A percentile compares a stretch with the other conserved stretches of the same genome.
These are phyloP conservation scores for Thinocorus orbignyianus DNA, from an alignment of 2,113 vertebrate genomes.

Conservation along the genomic window DNA sequence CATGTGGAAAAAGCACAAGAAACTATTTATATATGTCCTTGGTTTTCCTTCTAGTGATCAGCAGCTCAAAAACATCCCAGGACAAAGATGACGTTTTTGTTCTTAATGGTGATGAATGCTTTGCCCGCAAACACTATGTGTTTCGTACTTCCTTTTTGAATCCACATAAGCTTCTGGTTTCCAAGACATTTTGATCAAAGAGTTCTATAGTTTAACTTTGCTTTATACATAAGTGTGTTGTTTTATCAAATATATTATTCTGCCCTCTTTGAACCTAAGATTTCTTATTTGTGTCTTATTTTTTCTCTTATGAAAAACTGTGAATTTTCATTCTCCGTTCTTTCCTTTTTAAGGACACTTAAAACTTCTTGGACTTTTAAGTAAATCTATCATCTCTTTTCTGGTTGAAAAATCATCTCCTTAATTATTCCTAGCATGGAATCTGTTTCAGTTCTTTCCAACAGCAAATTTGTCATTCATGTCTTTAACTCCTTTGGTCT, in stretches of 20 bases:
- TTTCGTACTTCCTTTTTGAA: not conserved
- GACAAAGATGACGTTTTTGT: not conserved
- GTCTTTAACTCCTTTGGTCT: not conserved
- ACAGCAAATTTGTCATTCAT: not conserved
- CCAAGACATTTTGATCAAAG: not conserved
- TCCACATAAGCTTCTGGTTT: not conserved
- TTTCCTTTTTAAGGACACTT: not conserved
- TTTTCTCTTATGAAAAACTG: not conserved
- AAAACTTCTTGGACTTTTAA: not conserved
- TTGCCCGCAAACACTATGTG: not conserved
- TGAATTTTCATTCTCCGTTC: not conserved
- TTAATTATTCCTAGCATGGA: not conserved
- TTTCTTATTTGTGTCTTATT: not conserved
- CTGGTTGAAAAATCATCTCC: not conserved
- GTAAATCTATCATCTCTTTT: not conserved
- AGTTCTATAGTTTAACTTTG: not conserved
- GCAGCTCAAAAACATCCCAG: not conserved
- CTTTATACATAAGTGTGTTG: not conserved
- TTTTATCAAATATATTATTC: not conserved
- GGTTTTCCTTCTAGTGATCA: not conserved
- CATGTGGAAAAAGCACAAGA: not conserved
- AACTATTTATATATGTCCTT: not conserved
- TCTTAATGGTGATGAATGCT: not conserved
- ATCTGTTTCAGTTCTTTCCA: not conserved
- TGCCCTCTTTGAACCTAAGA: not conserved